phyloP scores from a whole-genome alignment of 1,140 invertebrate genomes.

The Panonychus citri region DNA sequence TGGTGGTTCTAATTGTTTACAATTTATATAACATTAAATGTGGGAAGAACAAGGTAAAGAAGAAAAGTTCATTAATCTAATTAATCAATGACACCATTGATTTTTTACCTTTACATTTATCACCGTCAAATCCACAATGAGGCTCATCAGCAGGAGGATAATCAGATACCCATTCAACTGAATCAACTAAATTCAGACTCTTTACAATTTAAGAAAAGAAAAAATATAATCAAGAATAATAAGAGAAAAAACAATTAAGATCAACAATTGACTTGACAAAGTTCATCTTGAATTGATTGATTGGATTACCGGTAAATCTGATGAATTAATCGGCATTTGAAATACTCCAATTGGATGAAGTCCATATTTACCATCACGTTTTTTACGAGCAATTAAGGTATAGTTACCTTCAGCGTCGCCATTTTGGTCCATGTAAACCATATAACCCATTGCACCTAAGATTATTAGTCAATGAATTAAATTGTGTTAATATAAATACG shows the following conservation, averaged over 20 bases:
- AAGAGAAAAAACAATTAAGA: neutral
- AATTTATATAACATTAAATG: no score
- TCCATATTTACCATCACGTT: slow-evolving; percentile 22
- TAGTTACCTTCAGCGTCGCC: slow-evolving; percentile 91
- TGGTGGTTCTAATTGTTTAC: neutral
- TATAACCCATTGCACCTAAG: slow-evolving; percentile 38
- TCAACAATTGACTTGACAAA: no score
- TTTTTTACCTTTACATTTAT: slow-evolving; percentile 39
- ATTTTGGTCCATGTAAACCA: slow-evolving; percentile 74
- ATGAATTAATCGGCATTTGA: slow-evolving; percentile 17
- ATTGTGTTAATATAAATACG: neutral
- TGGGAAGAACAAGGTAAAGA: no score
- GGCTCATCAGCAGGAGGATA: slow-evolving; percentile 57
- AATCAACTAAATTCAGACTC: slow-evolving; percentile 38
- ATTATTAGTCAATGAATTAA: neutral
- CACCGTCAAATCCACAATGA: slow-evolving; percentile 70
- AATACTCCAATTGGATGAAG: slow-evolving; percentile 49
- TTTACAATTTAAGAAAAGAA: no score
- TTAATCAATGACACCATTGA: neutral
- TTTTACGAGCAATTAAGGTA: slow-evolving; percentile 48
- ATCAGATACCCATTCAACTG: slow-evolving; percentile 50
- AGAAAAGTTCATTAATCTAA: no score
- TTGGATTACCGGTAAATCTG: slow-evolving; percentile 19
- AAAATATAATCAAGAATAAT: no score
- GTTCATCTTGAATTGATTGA: no score